A percentile compares a stretch with the other conserved stretches of the same genome.
phyloP scores from a whole-genome alignment of 2,797 vertebrate genomes.

The Meda fulgida region DNA sequence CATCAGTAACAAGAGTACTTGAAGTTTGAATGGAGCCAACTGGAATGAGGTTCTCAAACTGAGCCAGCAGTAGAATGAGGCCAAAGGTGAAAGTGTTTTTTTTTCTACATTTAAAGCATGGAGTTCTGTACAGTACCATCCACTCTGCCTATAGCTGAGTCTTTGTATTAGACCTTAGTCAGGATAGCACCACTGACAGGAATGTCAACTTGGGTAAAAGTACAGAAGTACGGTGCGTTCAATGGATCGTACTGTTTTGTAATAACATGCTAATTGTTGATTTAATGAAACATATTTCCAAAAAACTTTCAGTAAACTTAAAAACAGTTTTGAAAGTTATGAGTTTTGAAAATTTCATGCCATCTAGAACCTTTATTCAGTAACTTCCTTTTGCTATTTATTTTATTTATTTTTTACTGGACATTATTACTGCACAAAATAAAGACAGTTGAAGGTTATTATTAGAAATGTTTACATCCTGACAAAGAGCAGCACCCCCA shows the following conservation, averaged over 20 bases:
- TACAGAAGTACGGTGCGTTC: neutral
- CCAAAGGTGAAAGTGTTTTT: constrained; percentile 29
- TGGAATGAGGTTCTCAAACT: constrained; percentile 11
- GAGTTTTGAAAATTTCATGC: neutral
- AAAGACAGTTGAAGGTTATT: constrained; percentile 22
- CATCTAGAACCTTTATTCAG: neutral
- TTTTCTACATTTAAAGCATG: constrained; percentile 17
- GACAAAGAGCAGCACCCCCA: neutral
- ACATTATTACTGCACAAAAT: constrained; percentile 42
- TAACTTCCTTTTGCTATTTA: neutral
- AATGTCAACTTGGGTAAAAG: neutral
- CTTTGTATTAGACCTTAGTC: constrained; percentile 52
- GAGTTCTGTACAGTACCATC: constrained; percentile 39
- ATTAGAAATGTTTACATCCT: constrained; percentile 37
- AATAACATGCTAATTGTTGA: neutral
- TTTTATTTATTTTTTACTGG: neutral
- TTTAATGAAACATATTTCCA: neutral
- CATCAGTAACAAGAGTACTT: constrained; percentile 25
- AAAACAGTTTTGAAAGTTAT: neutral
- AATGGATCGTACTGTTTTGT: neutral
- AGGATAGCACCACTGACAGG: constrained; percentile 26
- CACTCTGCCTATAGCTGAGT: constrained; percentile 53
- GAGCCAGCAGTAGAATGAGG: constrained; percentile 42
- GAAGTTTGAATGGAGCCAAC: neutral
- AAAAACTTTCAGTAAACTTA: neutral